Percentiles rank a stretch among this genome's conserved stretches.
These are phyloP conservation scores for Poeciliopsis turneri DNA, from an alignment of 2,797 vertebrate species.

Conservation along the genomic window DNA sequence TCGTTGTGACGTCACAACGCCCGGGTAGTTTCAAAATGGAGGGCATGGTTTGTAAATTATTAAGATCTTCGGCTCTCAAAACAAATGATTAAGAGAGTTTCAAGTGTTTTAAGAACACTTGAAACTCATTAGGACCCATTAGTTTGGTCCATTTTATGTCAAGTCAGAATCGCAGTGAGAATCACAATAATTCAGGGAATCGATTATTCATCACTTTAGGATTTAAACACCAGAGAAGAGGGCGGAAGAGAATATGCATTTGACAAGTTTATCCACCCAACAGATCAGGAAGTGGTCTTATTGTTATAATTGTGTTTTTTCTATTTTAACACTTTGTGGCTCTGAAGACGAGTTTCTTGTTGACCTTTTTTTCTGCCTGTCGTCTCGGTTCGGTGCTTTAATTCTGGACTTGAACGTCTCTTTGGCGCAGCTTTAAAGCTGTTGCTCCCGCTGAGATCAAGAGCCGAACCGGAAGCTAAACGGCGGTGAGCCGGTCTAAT, in stretches of 20 bases:
- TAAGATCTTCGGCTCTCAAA: no score
- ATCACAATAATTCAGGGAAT: background rate
- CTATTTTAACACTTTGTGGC: background rate
- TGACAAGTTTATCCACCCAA: no score
- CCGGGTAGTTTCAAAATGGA: background rate
- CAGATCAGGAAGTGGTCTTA: background rate
- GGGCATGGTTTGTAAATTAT: background rate
- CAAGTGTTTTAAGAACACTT: no score
- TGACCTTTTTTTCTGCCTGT: constrained; percentile 11
- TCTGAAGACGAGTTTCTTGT: background rate
- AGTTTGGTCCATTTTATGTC: background rate
- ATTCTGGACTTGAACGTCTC: constrained; percentile 13
- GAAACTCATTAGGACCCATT: no score
- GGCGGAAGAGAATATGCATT: no score
- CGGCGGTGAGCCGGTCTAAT: constrained; percentile 63
- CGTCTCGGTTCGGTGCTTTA: constrained; percentile 27
- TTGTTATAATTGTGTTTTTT: background rate
- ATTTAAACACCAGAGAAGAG: background rate
- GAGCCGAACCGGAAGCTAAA: constrained; percentile 45
- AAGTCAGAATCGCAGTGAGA: background rate
- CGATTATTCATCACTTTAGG: background rate
- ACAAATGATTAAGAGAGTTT: no score
- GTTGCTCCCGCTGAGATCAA: constrained; percentile 28
- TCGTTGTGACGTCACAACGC: no score
- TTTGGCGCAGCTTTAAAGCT: constrained; percentile 8